A percentile compares a stretch with the other conserved stretches of the same genome.
phyloP scores from a whole-genome alignment of 2,113 vertebrate genomes.

The Myrmecophaga tridactyla region DNA sequence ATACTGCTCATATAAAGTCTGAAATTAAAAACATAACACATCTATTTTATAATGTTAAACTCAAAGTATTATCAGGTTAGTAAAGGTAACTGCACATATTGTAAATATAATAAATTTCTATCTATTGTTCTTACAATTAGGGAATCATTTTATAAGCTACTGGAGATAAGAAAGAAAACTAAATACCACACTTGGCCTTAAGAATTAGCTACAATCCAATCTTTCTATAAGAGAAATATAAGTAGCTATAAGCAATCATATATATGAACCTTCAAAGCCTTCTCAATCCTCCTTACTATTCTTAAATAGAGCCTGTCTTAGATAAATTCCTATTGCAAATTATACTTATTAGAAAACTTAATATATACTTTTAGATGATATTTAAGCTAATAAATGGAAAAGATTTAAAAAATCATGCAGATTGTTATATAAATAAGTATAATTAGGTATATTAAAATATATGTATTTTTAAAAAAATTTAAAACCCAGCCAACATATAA shows the following conservation, averaged over 20 bases:
- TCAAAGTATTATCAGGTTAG: slow-evolving; percentile 17
- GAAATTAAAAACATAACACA: slow-evolving; percentile 77
- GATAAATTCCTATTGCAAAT: slow-evolving; percentile 22
- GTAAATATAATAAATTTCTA: not conserved
- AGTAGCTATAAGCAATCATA: not conserved
- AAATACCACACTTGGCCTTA: not conserved
- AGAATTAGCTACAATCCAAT: not conserved
- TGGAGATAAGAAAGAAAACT: not conserved
- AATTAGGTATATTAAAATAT: slow-evolving; percentile 3
- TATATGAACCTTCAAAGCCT: not conserved
- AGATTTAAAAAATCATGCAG: not conserved
- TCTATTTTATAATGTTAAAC: slow-evolving; percentile 6
- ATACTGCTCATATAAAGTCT: slow-evolving; percentile 88
- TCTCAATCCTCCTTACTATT: not conserved
- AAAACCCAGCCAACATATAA: slow-evolving; percentile 3
- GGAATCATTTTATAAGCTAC: slow-evolving; percentile 2
- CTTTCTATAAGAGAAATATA: not conserved
- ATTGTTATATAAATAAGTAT: not conserved
- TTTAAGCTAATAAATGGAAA: not conserved
- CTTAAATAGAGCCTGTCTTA: slow-evolving; percentile 29
- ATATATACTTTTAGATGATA: not conserved
- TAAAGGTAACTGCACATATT: not conserved
- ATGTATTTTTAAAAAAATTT: not conserved
- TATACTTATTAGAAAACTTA: not conserved
- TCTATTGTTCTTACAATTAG: not conserved